A percentile compares a stretch with the other conserved stretches of the same genome.
Conservation (phyloP, 2,113 vertebrate genomes). For the Pogonocichla stellata region DNA sequence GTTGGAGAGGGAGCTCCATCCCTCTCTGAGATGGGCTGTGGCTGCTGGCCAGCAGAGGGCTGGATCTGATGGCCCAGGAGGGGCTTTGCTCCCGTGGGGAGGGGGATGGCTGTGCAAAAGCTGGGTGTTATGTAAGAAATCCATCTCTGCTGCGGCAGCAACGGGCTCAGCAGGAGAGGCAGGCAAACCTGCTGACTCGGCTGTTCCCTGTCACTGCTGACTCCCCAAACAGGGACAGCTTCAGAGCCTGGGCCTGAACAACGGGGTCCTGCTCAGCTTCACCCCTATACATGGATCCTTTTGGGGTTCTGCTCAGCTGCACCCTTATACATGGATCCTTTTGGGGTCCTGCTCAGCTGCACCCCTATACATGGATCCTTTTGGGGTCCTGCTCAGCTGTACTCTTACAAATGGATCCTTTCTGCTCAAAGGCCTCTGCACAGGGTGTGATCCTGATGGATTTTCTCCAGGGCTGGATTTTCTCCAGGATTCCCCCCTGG, state of each 20-base stretch:
- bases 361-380: too few relatives aligned
- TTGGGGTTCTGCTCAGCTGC: too few relatives aligned
- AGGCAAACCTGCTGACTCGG: constrained; percentile 29
- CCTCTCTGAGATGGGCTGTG: accelerated
- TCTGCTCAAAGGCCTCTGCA: neutral
- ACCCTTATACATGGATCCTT: too few relatives aligned
- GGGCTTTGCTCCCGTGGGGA: neutral
- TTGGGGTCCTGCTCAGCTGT: neutral
- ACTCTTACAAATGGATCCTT: too few relatives aligned
- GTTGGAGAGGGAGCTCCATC: neutral
- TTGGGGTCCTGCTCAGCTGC: too few relatives aligned
- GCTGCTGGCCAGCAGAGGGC: neutral
- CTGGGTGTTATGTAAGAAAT: neutral
- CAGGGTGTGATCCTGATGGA: neutral
- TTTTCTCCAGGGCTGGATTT: neutral
- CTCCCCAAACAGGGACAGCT: neutral
- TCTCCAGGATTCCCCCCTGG: too few relatives aligned
- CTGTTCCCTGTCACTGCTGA: neutral
- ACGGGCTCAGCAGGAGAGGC: neutral
- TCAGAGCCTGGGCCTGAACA: neutral
- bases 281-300: too few relatives aligned
- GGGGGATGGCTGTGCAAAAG: neutral
- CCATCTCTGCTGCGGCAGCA: neutral
- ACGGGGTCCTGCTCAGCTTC: neutral
- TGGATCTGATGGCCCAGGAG: neutral